phyloP scores from a whole-genome alignment of 2,797 vertebrate species.

The Selene dorsalis region DNA sequence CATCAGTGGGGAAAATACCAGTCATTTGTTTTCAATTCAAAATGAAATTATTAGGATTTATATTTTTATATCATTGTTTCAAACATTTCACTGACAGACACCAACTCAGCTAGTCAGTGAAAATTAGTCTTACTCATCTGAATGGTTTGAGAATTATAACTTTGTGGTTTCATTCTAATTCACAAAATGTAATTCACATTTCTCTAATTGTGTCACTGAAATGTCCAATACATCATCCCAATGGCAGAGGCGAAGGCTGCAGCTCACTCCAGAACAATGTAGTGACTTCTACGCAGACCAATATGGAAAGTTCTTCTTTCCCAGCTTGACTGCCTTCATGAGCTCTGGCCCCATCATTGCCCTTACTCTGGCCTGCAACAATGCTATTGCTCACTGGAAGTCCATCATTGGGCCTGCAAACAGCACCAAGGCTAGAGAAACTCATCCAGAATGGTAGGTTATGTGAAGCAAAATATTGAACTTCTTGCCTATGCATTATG shows the following conservation, averaged over 20 bases:
- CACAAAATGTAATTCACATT: not conserved
- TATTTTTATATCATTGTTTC: too few relatives aligned
- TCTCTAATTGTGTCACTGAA: not conserved
- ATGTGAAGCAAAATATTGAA: not conserved
- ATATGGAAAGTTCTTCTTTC: constrained; percentile 91
- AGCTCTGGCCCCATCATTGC: constrained; percentile 92
- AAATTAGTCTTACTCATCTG: not conserved
- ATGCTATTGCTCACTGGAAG: constrained; percentile 90
- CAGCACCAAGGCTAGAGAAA: constrained; percentile 87
- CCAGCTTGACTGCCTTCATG: constrained; percentile 94
- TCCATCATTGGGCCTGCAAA: constrained; percentile 91
- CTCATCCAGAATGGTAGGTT: constrained; percentile 89
- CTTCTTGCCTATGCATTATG: not conserved
- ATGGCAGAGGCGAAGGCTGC: constrained; percentile 88
- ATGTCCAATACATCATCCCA: not conserved
- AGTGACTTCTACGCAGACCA: constrained; percentile 95
- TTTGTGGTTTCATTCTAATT: not conserved
- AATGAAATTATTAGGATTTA: not conserved
- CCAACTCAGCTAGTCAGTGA: not conserved
- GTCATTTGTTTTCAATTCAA: not conserved
- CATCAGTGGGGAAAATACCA: not conserved
- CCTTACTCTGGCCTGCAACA: constrained; percentile 86
- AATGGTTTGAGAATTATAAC: not conserved
- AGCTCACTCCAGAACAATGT: constrained; percentile 93
- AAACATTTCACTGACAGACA: not conserved